Evolutionary conservation across 2,113 vertebrate species (phyloP), one percentile per base, ranked within the genome.

Genomic region (Neodon shergylaensis): DNA sequence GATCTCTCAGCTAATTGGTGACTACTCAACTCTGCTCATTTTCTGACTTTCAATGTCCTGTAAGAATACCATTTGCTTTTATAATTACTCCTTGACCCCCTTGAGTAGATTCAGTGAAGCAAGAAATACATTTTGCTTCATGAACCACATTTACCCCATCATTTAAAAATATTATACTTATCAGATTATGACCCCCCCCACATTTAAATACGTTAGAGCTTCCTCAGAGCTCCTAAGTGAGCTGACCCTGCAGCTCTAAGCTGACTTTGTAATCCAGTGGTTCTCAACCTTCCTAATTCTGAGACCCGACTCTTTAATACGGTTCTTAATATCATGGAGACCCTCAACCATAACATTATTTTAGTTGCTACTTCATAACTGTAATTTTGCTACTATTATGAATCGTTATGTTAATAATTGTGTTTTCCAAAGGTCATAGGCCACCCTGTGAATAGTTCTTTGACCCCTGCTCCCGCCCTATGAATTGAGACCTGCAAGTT

Each of bases 51-150:
- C 33, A 65, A 28, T 33, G 26, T 49, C 85, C 73, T 82, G 36
- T 42, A 78, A 73, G n/a, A 78, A 58, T 73, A n/a, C 47, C 19
- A 72, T 65, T 83, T 36, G n/a, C 31, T 65, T 13, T 82, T 76
- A 44, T 36, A 24, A 26, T 26, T 13, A 19, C 33, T n/a, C 3
- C 33, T 58, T 49, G 39, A 77, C 14, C 84, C 16, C 24, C 73
- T 90, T 87, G 70, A 81, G 22, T 81, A 90, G n/a, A 91, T 73
- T 58, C 87, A 74, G 52, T 90, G 16, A 78, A 39, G 31, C 58
- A 86, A 1, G 26, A 72, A 19, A 88, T 49, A 68, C 68, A 58
- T 85, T 19, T 10, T 90, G 7, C 76, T 92, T 33, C 65, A 12
- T 49, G 39, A 79, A 26, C 19, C n/a, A 28, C 39, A 11, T 65